Conservation (phyloP, 2,113 vertebrate genomes). For the Peromyscus leucopus region DNA sequence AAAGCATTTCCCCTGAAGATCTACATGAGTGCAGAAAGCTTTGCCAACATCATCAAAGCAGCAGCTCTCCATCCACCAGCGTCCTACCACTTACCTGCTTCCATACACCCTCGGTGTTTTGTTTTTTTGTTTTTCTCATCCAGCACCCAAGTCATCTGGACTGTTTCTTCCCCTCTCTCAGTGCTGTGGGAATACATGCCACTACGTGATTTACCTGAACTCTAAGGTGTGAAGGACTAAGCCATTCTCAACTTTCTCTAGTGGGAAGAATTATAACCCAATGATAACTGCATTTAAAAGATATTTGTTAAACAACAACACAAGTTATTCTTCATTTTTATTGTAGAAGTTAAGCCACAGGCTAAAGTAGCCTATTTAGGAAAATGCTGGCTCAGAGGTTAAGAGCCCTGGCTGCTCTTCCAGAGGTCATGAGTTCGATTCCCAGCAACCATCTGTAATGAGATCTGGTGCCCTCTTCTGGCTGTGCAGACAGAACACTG, state of each 20-base stretch:
- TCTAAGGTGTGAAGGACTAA: not conserved
- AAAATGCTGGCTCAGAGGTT: not conserved
- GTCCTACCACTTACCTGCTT: not conserved
- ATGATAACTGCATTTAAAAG: not conserved
- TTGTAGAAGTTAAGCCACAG: constrained; percentile 36
- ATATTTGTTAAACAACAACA: constrained; percentile 34
- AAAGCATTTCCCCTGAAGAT: not conserved
- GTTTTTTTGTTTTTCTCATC: not conserved
- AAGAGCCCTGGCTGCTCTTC: no score
- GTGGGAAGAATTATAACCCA: constrained; percentile 45
- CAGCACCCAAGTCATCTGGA: not conserved
- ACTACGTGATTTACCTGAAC: not conserved
- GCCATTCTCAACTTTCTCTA: not conserved
- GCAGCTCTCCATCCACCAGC: not conserved
- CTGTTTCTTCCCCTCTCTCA: not conserved
- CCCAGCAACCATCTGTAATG: no score
- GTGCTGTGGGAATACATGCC: not conserved
- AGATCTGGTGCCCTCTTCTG: no score
- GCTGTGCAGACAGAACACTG: no score
- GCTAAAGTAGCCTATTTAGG: constrained; percentile 44
- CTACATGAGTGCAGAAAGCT: not conserved
- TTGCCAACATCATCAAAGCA: not conserved
- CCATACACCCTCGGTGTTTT: not conserved
- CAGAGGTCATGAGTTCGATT: no score
- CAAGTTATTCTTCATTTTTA: constrained; percentile 38